These are phyloP conservation scores for Scaptomyza graminum DNA, from an alignment of 1,140 invertebrate species.

Conservation along the genomic window DNA sequence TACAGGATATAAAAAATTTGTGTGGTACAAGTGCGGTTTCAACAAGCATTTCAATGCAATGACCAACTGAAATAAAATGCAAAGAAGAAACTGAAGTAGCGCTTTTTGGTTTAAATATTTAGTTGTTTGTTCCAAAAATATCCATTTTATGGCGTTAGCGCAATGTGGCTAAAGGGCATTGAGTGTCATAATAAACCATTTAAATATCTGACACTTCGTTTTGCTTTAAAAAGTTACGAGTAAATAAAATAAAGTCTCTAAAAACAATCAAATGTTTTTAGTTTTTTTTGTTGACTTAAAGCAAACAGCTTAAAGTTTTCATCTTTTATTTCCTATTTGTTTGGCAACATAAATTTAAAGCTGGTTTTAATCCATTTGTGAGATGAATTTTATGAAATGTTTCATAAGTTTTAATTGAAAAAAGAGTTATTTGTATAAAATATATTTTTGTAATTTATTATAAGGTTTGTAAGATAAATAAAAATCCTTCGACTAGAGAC, in stretches of 20 bases:
- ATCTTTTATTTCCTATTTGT: not conserved
- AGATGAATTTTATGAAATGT: too few species aligned
- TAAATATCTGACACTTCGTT: not conserved
- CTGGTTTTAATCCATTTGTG: not conserved
- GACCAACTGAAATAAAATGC: constrained; percentile 31
- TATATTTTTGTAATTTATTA: not conserved
- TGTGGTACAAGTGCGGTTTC: constrained; percentile 55
- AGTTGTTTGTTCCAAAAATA: constrained; percentile 1
- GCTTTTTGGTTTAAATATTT: constrained; percentile 39
- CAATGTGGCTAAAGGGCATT: constrained; percentile 30
- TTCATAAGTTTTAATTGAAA: not conserved
- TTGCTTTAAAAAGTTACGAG: not conserved
- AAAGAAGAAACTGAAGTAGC: constrained; percentile 1
- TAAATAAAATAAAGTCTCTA: not conserved
- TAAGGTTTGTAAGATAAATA: not conserved
- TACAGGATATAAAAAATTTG: constrained; percentile 10
- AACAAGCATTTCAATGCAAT: constrained; percentile 60
- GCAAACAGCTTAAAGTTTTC: not conserved
- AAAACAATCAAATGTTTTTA: too few species aligned
- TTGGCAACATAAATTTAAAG: not conserved
- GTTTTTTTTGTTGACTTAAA: too few species aligned
- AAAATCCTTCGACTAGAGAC: not conserved
- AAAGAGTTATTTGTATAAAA: not conserved
- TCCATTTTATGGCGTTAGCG: constrained; percentile 43
- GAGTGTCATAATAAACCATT: constrained; percentile 1